These are phyloP conservation scores for Zoanthus sansibaricus DNA, from an alignment of 92 coral and sea anemone species.

Conservation along the genomic window DNA sequence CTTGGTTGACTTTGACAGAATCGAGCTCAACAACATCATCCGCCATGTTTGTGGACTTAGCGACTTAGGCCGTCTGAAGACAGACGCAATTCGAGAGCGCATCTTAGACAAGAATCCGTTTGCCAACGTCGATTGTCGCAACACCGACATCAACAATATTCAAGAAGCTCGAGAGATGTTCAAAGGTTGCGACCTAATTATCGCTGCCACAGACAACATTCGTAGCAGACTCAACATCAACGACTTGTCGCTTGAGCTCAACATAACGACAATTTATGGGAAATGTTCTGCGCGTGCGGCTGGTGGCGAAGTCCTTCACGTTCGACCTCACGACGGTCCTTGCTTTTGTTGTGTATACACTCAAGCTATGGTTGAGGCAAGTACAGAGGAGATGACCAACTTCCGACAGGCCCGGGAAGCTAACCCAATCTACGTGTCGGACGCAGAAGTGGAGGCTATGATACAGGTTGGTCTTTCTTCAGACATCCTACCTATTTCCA, in stretches of 20 bases:
- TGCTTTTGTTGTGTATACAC: slow-evolving; percentile 91
- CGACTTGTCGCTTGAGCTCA: slow-evolving; percentile 76
- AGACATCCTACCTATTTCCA: slow-evolving; percentile 88
- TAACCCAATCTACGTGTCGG: slow-evolving; percentile 87
- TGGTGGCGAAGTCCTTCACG: slow-evolving; percentile 91
- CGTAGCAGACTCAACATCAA: slow-evolving; percentile 93
- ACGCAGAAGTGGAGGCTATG: slow-evolving; percentile 84
- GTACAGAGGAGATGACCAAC: slow-evolving; percentile 77
- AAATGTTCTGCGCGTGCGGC: slow-evolving; percentile 97
- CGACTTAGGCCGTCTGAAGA: slow-evolving; percentile 92
- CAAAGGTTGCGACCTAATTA: slow-evolving; percentile 84
- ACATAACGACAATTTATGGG: slow-evolving; percentile 83
- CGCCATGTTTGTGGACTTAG: slow-evolving; percentile 92
- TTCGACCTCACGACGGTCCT: slow-evolving; percentile 86
- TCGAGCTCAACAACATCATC: slow-evolving; percentile 89
- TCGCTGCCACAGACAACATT: slow-evolving; percentile 96
- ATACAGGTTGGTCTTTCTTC: slow-evolving; percentile 96
- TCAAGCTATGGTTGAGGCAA: slow-evolving; percentile 80
- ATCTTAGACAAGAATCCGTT: slow-evolving; percentile 92
- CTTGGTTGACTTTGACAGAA: slow-evolving; percentile 88
- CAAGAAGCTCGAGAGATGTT: slow-evolving; percentile 79
- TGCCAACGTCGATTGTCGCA: slow-evolving; percentile 73
- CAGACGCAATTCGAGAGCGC: slow-evolving; percentile 90
- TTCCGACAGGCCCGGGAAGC: slow-evolving; percentile 97
- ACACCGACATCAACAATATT: slow-evolving; percentile 81